These are phyloP conservation scores for Panurus biarmicus DNA, from an alignment of 2,113 vertebrate genomes.

Conservation along the genomic window DNA sequence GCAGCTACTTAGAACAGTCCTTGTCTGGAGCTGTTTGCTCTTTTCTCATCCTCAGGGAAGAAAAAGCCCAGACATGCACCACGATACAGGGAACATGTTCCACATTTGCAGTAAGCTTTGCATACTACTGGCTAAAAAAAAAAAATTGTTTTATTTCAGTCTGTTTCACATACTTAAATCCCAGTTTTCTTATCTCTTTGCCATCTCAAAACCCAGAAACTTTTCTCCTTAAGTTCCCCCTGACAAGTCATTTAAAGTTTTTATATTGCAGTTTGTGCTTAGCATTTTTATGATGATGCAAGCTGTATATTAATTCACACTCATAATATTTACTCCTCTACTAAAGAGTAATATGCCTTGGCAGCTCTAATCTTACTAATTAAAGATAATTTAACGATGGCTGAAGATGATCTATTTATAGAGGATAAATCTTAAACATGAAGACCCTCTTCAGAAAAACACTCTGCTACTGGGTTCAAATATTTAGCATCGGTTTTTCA, in stretches of 20 bases:
- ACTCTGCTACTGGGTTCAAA: background rate
- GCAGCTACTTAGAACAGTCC: background rate
- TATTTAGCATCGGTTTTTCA: background rate
- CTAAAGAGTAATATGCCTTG: background rate
- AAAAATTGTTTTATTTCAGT: background rate
- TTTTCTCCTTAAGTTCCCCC: background rate
- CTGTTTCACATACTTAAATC: background rate
- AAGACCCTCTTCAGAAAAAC: background rate
- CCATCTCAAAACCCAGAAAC: background rate
- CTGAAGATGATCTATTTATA: conserved; percentile 1
- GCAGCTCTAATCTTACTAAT: background rate
- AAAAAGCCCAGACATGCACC: background rate
- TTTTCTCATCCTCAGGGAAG: background rate
- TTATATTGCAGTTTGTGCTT: background rate
- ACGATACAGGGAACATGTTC: background rate
- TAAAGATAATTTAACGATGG: background rate
- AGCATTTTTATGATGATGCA: background rate
- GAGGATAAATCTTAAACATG: background rate
- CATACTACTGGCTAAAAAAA: background rate
- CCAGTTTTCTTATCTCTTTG: background rate
- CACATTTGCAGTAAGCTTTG: background rate
- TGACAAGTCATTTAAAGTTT: background rate
- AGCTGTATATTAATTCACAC: background rate
- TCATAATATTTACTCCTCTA: background rate
- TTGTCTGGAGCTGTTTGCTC: background rate